Evolutionary conservation across 37 sponge, comb jelly and placozoan species (phyloP).

Genomic region (Chondrosia reniformis): DNA sequence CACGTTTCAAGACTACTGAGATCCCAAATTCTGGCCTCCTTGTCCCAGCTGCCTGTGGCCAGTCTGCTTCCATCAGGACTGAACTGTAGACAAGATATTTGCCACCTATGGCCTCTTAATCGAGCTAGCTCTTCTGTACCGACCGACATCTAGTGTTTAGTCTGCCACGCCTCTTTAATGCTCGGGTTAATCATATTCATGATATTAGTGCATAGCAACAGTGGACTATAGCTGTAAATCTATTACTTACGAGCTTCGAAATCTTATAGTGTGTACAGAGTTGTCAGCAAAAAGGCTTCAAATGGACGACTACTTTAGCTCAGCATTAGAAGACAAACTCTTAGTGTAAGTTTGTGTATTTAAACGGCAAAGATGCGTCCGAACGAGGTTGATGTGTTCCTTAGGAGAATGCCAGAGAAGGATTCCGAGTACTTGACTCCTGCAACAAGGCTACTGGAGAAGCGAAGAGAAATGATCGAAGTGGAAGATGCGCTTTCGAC

Average conservation of each 20-base stretch:
- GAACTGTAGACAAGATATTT: conserved; percentile 65
- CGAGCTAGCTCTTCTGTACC: conserved; percentile 64
- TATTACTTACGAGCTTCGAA: no score
- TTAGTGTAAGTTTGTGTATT: conserved; percentile 69
- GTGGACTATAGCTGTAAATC: no score
- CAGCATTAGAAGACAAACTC: conserved; percentile 93
- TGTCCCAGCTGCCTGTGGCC: conserved; percentile 82
- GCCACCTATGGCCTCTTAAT: conserved; percentile 70
- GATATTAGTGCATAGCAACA: no score
- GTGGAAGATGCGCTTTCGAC: conserved; percentile 80
- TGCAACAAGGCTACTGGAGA: conserved; percentile 95
- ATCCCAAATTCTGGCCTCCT: conserved; percentile 77
- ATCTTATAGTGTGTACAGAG: neutral
- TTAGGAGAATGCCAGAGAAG: conserved; percentile 91
- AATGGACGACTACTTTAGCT: conserved; percentile 91
- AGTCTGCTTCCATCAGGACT: conserved; percentile 63
- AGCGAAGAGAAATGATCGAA: conserved; percentile 92
- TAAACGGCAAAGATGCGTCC: neutral
- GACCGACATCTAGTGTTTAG: conserved; percentile 48
- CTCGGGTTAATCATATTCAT: no score
- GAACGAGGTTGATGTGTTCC: neutral
- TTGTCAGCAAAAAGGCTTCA: conserved; percentile 36
- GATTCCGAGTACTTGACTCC: conserved; percentile 94
- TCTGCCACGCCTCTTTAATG: conserved; percentile 17
- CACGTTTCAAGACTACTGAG: conserved; percentile 47